phyloP scores from a whole-genome alignment of 2,888 invertebrate species.

The Cephus pygmeus region DNA sequence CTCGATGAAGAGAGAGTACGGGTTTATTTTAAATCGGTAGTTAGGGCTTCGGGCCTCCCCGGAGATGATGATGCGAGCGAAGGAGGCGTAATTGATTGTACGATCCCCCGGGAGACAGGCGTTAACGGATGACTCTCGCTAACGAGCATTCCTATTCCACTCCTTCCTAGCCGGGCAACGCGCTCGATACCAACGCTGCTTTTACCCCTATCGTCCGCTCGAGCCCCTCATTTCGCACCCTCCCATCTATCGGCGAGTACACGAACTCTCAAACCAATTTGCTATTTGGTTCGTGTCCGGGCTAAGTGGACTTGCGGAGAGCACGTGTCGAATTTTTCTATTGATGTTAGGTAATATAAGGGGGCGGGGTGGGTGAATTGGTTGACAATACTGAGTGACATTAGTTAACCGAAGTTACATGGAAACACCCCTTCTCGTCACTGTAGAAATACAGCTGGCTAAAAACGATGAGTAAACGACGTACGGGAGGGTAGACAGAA shows the following conservation, averaged over 20 bases:
- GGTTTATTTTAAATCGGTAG: conserved; percentile 63
- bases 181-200: conserved; percentile 20
- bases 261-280: neutral
- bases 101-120: conserved; percentile 64
- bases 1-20: conserved; percentile 21
- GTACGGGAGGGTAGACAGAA: neutral
- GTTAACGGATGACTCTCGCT: conserved; percentile 66
- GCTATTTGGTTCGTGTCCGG: neutral
- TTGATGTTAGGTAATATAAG: too few species aligned
- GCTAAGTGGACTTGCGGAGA: neutral
- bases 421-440: neutral
- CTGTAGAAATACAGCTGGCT: neutral
- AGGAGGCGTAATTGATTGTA: conserved; percentile 65
- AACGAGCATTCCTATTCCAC: conserved; percentile 64
- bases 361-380: too few species aligned
- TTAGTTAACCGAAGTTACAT: neutral
- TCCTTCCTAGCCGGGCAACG: conserved; percentile 33
- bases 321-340: too few species aligned
- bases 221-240: conserved; percentile 25
- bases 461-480: neutral
- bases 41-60: conserved; percentile 59
- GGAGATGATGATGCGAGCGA: conserved; percentile 63
- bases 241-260: neutral
- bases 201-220: conserved; percentile 6
- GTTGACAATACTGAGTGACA: neutral